These are phyloP conservation scores for Dioctria rufipes DNA, from an alignment of 2,888 invertebrate genomes.

Conservation along the genomic window DNA sequence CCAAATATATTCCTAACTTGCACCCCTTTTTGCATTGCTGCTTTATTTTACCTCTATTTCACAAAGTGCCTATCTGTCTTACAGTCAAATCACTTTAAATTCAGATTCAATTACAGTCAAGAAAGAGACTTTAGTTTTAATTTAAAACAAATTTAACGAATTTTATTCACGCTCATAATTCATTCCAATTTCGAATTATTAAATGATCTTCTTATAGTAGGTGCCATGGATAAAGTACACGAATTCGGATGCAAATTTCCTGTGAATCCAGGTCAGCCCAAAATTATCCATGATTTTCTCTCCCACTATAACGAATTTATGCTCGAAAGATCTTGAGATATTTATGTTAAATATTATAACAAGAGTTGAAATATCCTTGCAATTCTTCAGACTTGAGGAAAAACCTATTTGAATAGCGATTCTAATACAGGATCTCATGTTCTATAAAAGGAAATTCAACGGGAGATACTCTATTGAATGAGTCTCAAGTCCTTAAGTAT, in stretches of 20 bases:
- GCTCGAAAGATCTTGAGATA: slow-evolving; percentile 5
- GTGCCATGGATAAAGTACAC: background rate
- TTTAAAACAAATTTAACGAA: background rate
- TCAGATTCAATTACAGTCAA: too few species aligned
- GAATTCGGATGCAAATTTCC: background rate
- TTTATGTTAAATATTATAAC: slow-evolving; percentile 5
- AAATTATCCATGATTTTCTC: slow-evolving; percentile 27
- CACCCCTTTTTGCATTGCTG: too few species aligned
- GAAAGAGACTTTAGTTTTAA: too few species aligned
- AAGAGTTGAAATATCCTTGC: slow-evolving; percentile 23
- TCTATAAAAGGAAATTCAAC: slow-evolving; percentile 39
- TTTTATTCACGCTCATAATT: background rate
- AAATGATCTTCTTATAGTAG: background rate
- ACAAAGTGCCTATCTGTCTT: too few species aligned
- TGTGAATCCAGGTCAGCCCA: slow-evolving; percentile 30
- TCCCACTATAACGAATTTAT: slow-evolving; percentile 2
- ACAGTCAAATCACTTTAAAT: too few species aligned
- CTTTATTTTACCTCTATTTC: too few species aligned
- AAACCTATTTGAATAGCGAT: too few species aligned
- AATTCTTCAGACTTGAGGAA: too few species aligned
- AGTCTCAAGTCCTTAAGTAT: slow-evolving; percentile 14
- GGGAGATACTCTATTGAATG: slow-evolving; percentile 23
- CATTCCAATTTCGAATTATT: background rate
- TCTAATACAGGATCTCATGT: slow-evolving; percentile 44
- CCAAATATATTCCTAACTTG: too few species aligned